Evolutionary conservation across 2,797 vertebrate species (phyloP), one percentile per base, ranked within the genome.

Genomic region (Phrynocephalus vlangalii): DNA sequence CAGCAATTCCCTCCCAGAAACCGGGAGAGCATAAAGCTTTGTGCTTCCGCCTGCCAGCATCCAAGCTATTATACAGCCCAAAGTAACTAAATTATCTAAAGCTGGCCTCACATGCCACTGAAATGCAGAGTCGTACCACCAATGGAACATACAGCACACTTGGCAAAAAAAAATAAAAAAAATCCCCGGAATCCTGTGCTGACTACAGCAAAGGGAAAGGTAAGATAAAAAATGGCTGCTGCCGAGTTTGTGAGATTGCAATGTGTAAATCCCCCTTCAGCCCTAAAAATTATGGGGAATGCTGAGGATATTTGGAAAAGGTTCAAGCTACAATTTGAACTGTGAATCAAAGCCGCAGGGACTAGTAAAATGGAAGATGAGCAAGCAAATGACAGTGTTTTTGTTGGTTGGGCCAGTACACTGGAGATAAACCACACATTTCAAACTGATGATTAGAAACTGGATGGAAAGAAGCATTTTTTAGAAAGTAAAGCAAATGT

Each of bases 221-320:
- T 83, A 77, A 75, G 89, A 70, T 50, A 80, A 22, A 44, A 87
- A 89, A 91, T 0, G 16, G 88, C 79, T 72, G 78, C 72, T 9
- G 80, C 0, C 6, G 67, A 5, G 4, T 83, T 2, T 3, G 68
- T 79, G 77, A 1, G 3, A 82, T 70, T 3, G 1, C 87, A 82
- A 72, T 24, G 8, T 38, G 44, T 28, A 83, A 93, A 90, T 87
- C 78, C 80, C 86, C 86, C 86, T 85, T 63, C 75, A 60, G 87
- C 52, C 75, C 84, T 89, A 92, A 93, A 91, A 92, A 89, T 90
- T 52, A 90, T 16, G 76, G 79, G 3, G 3, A 91, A 89, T 0
- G 3, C 71, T 78, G 89, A 91, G 80, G 87, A 85, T 78, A 67
- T 84, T 87, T 93, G 90, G 91, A 89, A 91, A 92, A 90, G 77